A percentile compares a stretch with the other conserved stretches of the same genome.
Evolutionary conservation across 23 tunicate species (phyloP).

Genomic region (Trididemnum miniatum): DNA sequence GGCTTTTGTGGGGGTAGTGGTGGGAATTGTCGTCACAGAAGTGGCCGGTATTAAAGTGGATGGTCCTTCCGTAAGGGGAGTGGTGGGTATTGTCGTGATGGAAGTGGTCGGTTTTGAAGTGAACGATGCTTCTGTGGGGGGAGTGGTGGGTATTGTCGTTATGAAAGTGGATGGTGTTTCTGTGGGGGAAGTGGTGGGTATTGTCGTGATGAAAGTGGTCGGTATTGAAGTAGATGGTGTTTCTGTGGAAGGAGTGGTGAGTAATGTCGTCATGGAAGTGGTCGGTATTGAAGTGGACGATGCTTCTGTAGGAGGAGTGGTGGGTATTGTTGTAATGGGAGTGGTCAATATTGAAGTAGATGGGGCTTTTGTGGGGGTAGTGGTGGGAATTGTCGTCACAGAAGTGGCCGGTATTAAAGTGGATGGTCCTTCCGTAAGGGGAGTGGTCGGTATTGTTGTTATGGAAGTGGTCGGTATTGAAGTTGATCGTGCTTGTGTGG

Average conservation of each 20-base stretch:
- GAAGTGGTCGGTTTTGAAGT: too few relatives aligned
- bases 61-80: not conserved
- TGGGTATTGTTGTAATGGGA: not conserved
- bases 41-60: too few relatives aligned
- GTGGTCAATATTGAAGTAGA: not conserved
- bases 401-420: not conserved
- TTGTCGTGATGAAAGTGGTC: not conserved
- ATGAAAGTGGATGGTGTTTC: not conserved
- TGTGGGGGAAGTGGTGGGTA: not conserved
- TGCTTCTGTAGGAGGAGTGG: not conserved
- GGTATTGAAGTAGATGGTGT: too few relatives aligned
- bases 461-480: not conserved
- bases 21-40: not conserved
- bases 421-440: not conserved
- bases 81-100: not conserved
- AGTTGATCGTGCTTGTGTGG: not conserved
- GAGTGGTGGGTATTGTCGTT: not conserved
- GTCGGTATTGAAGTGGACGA: not conserved
- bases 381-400: not conserved
- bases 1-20: not conserved
- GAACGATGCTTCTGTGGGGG: too few relatives aligned
- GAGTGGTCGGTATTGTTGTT: not conserved
- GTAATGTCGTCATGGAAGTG: not conserved
- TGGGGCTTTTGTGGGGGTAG: conserved; percentile 10
- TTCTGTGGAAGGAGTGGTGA: too few relatives aligned